Percentiles rank a stretch among this genome's conserved stretches.
These are phyloP conservation scores for Torymus tubicola DNA, from an alignment of 2,888 invertebrate species.

Conservation along the genomic window DNA sequence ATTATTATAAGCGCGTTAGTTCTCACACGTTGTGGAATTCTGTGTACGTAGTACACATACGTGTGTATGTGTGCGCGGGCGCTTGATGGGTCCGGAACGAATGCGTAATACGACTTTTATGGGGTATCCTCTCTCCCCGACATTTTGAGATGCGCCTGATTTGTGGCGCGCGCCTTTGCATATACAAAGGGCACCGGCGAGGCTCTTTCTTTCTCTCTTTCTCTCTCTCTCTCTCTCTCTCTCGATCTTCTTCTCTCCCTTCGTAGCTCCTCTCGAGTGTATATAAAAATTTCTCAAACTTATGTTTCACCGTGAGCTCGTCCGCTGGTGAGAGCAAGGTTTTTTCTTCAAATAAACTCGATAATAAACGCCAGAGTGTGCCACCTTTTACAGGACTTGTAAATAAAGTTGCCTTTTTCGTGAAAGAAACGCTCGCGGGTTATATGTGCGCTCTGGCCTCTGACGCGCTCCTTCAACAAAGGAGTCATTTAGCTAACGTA, in stretches of 20 bases:
- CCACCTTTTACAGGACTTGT: constrained; percentile 48
- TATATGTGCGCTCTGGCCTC: background rate
- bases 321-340: background rate
- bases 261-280: constrained; percentile 37
- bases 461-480: constrained; percentile 6
- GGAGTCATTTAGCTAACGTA: background rate
- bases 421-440: background rate
- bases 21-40: too few species aligned
- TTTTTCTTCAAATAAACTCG: constrained; percentile 54
- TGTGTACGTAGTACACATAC: too few species aligned
- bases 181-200: constrained; percentile 57
- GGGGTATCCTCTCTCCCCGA: constrained; percentile 66
- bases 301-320: background rate
- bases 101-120: constrained; percentile 76
- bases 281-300: constrained; percentile 51
- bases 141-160: constrained; percentile 72
- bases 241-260: constrained; percentile 40
- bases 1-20: too few species aligned
- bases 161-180: constrained; percentile 69
- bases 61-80: too few species aligned
- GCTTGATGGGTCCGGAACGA: constrained; percentile 72
- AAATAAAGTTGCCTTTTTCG: constrained; percentile 41
- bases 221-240: constrained; percentile 39
- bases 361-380: constrained; percentile 52
- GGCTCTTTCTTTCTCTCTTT: constrained; percentile 20